phyloP scores from a whole-genome alignment of 2,113 vertebrate species.

The Sigmodon hispidus region DNA sequence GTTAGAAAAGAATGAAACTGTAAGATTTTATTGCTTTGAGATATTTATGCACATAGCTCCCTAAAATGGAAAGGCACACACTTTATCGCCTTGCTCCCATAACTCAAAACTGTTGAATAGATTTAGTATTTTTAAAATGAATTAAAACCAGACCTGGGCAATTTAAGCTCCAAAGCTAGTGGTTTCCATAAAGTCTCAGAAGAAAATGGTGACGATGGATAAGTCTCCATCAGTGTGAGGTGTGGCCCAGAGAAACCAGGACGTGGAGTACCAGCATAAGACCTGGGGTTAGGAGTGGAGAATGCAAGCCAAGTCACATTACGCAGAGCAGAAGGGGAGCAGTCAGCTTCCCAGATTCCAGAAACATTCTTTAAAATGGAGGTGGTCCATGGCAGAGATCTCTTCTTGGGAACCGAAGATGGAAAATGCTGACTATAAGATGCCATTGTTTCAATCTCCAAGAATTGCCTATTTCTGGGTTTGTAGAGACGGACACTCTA shows the following conservation, averaged over 20 bases:
- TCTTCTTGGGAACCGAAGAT: not conserved
- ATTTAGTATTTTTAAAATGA: slow-evolving; percentile 73
- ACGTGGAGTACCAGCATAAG: not conserved
- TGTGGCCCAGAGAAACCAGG: not conserved
- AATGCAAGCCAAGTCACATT: not conserved
- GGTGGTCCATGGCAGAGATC: too few species aligned
- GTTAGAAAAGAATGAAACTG: slow-evolving; percentile 49
- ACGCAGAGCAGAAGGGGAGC: not conserved
- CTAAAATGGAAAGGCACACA: slow-evolving; percentile 64
- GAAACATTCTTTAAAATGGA: not conserved
- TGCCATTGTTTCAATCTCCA: not conserved
- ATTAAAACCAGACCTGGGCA: slow-evolving; percentile 61
- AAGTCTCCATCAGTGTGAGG: not conserved
- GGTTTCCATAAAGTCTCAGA: slow-evolving; percentile 46
- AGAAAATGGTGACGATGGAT: slow-evolving; percentile 13
- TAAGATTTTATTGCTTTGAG: slow-evolving; percentile 65
- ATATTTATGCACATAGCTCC: slow-evolving; percentile 63
- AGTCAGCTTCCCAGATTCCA: not conserved
- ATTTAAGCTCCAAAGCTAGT: slow-evolving; percentile 25
- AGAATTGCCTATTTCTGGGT: not conserved
- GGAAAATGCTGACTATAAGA: not conserved
- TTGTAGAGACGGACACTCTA: not conserved
- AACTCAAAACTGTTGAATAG: slow-evolving; percentile 71
- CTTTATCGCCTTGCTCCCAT: slow-evolving; percentile 57
- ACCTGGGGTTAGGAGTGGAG: not conserved